Conservation (phyloP, 2,113 vertebrate species). For the Melanotaenia duboulayi region DNA sequence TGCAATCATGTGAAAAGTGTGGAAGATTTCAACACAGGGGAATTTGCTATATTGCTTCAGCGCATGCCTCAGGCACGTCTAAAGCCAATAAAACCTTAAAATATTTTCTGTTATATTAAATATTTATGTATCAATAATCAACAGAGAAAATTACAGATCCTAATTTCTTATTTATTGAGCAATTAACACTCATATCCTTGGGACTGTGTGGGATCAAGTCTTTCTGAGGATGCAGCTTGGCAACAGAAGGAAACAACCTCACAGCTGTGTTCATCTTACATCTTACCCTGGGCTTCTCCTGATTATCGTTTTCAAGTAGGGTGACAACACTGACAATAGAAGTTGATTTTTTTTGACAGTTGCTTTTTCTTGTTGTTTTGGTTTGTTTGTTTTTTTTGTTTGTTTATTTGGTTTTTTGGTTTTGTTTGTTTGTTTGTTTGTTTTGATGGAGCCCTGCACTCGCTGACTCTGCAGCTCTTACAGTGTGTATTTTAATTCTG, state of each 20-base stretch:
- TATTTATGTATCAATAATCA: too few species aligned
- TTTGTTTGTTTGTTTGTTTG: slow-evolving; percentile 5
- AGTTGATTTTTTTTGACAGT: background rate
- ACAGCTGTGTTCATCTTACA: background rate
- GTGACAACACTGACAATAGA: background rate
- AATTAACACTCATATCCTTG: background rate
- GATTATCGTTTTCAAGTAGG: background rate
- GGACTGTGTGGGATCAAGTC: background rate
- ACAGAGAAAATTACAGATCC: too few species aligned
- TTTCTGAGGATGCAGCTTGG: background rate
- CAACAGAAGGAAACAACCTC: background rate
- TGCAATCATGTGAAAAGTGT: too few species aligned
- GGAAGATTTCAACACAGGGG: too few species aligned
- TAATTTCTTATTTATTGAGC: too few species aligned
- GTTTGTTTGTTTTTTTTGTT: too few species aligned
- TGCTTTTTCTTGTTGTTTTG: background rate
- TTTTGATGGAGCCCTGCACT: background rate
- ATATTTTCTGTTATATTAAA: too few species aligned
- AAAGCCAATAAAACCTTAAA: too few species aligned
- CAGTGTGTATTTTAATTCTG: slow-evolving; percentile 66
- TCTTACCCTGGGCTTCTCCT: background rate
- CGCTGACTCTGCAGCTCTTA: slow-evolving; percentile 11
- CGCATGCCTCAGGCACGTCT: too few species aligned
- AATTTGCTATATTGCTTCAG: too few species aligned
- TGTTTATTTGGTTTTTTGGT: background rate